Conservation (phyloP, 1,140 invertebrate species). For the Uloborus diversus region DNA sequence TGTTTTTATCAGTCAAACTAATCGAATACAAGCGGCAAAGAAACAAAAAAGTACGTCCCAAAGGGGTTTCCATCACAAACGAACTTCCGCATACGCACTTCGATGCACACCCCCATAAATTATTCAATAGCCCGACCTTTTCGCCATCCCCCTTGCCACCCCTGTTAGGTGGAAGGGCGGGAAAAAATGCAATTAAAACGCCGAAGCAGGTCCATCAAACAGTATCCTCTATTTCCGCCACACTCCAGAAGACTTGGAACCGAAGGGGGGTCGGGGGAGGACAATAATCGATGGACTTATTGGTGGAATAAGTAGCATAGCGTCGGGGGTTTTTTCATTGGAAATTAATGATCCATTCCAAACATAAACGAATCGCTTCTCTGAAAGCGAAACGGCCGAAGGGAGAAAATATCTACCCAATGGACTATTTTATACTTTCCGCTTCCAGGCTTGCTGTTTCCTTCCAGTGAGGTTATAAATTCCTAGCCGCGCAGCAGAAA, state of each 20-base stretch:
- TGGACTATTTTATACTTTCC: slow-evolving; percentile 54
- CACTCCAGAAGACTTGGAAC: slow-evolving; percentile 8
- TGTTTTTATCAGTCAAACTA: too few species aligned
- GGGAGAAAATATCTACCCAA: slow-evolving; percentile 45
- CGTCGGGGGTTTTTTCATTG: slow-evolving; percentile 27
- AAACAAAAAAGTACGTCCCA: too few species aligned
- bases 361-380: slow-evolving; percentile 51
- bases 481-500: too few species aligned
- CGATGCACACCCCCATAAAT: too few species aligned
- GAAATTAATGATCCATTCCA: slow-evolving; percentile 52
- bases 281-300: slow-evolving; percentile 38
- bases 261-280: slow-evolving; percentile 10
- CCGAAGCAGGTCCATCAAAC: background rate
- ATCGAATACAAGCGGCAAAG: too few species aligned
- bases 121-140: too few species aligned
- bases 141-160: too few species aligned
- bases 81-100: too few species aligned
- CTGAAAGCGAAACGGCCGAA: slow-evolving; percentile 18
- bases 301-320: slow-evolving; percentile 26
- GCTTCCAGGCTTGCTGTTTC: slow-evolving; percentile 3
- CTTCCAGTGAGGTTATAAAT: slow-evolving; percentile 23
- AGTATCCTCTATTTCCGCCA: background rate
- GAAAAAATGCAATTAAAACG: too few species aligned
- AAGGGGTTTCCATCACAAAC: too few species aligned
- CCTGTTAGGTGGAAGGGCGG: too few species aligned